Base-by-base conservation (phyloP, 1,140 invertebrate genomes). In the Ceratosolen fusciceps region DNA sequence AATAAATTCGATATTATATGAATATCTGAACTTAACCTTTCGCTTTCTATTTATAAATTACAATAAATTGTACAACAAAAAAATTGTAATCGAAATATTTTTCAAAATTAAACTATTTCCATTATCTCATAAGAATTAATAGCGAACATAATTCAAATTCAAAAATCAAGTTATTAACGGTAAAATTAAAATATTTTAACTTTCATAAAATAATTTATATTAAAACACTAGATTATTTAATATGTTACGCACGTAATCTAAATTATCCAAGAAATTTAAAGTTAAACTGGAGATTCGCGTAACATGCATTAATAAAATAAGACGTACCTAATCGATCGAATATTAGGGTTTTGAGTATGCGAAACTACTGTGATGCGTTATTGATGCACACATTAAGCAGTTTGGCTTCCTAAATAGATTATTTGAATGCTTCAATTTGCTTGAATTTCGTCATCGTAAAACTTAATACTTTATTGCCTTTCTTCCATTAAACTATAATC, bases 401-500 rank as follows among this genome's bases (percentile, higher is more conserved):
- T 88, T 88, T 87, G 85, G 88, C 87, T 89, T 89, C 86, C 85
- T 88, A 89, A 89, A 86, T 82, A 84, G 84, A 87, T 8, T 3
- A 52, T 52, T 88, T 89, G 89, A 90, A n/a, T n/a, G n/a, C 88
- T 90, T 88, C 84, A 90, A 89, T 89, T n/a, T n/a, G 85, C 88
- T 89, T 88, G 87, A 88, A 89, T 89, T 90, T 86, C 81, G 77
- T 73, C 78, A 77, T 81, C 80, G 68, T 85, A 84, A 86, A 87
- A 88, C 87, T 89, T 86, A 87, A 89, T 89, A 65, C 72, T 83
- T 86, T 85, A 84, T 82, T 81, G 83, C 80, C 74, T 74, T 82
- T 52, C 62, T 14, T 67, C 16, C 29, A 34, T 24, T 77, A 76
- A 73, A 67, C 81, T 79, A 43, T 56, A 72, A 74, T 71, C 24